Evolutionary conservation across 2,797 vertebrate species (phyloP).

Genomic region (Liasis olivaceus): DNA sequence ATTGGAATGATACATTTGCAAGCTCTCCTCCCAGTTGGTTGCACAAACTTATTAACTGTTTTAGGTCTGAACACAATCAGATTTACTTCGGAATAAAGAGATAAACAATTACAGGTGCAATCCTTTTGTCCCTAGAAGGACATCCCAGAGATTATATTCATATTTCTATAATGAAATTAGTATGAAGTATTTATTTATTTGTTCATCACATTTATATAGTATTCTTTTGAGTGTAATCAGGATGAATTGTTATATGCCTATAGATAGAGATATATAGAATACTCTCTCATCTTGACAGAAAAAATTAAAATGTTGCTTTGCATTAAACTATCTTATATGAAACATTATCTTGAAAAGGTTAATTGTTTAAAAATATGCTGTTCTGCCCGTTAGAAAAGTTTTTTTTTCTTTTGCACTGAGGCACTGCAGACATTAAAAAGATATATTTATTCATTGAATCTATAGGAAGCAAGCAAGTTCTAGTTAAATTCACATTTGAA

Average conservation of each 20-base stretch:
- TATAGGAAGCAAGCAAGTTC: neutral
- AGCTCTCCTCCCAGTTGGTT: neutral
- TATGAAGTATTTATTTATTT: neutral
- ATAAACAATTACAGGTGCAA: neutral
- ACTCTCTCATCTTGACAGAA: neutral
- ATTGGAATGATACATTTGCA: conserved; percentile 40
- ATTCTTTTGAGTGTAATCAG: neutral
- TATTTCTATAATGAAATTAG: neutral
- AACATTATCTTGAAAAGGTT: neutral
- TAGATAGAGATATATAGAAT: neutral
- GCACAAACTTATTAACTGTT: conserved; percentile 49
- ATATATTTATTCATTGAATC: neutral
- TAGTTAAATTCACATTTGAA: neutral
- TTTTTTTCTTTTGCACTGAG: neutral
- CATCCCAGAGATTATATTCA: neutral
- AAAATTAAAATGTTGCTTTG: neutral
- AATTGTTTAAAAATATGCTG: neutral
- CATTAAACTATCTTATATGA: neutral
- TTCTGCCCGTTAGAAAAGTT: neutral
- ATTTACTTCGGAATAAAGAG: neutral
- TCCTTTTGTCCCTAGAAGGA: neutral
- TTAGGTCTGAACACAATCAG: neutral
- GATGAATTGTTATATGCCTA: neutral
- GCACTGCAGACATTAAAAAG: neutral
- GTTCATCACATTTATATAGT: neutral